Evolutionary conservation across 92 coral and sea anemone genomes (phyloP), one percentile per base, ranked within the genome.

Genomic region (Palythoa caribaeorum): DNA sequence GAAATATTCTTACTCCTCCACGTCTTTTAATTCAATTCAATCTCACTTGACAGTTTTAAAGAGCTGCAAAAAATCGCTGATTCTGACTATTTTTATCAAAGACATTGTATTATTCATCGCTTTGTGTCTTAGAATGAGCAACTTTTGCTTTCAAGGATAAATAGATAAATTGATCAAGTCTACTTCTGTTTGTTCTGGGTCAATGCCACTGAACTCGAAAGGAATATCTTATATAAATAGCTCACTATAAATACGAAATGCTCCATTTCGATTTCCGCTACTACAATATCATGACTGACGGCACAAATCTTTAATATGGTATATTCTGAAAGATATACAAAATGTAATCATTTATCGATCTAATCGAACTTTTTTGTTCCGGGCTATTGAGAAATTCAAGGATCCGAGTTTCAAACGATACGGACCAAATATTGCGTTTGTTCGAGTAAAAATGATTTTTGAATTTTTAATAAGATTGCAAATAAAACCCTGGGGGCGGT

Each of bases 401-500:
- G 50, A 44, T 8, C 50, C 2, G 6, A 20, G 50, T 71, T 71
- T 17, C 3, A 62, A 65, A 44, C 74, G 59, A 35, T 69, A 72
- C 39, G 74, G 38, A 28, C 85, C 69, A 38, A 81, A 68, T 81
- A 51, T 81, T 47, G 75, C 36, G 40, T 65, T 28, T 66, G 86
- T 68, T 81, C 76, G 28, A 28, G 44, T 48, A 68, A 65, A 48
- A 81, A 81, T 65, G 76, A 44, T 62, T 81, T 78, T 81, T 12
- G 86, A 81, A 81, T 81, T 65, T 66, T 19, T 44, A 81, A 81
- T 81, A 39, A 65, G 76, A 3, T 81, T 36, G 39, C 28, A 28
- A 28, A 28, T 28, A 38, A 36, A 44, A 60, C 86, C 86, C 86
- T 39, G 66, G 47, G 86, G 86, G 86, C 40, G 40, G 62, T 68